Conservation (phyloP, 2,797 vertebrate genomes). For the Ataeniobius toweri region DNA sequence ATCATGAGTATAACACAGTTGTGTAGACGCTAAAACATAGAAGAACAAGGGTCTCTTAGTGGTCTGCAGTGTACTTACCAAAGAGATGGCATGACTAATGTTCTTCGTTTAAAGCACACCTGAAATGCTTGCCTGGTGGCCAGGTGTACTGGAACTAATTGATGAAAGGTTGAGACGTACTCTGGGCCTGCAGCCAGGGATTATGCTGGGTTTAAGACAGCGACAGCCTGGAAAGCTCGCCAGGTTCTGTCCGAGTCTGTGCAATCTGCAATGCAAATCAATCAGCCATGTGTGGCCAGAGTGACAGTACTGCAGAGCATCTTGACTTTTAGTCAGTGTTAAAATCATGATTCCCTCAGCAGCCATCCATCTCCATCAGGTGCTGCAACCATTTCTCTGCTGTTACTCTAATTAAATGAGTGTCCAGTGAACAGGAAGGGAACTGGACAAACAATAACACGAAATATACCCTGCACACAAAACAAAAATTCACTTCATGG, state of each 20-base stretch:
- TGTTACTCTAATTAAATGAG: constrained; percentile 61
- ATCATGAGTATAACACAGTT: too few species aligned
- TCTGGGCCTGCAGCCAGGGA: constrained; percentile 60
- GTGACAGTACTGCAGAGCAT: constrained; percentile 46
- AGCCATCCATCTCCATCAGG: constrained; percentile 76
- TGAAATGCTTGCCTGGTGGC: constrained; percentile 45
- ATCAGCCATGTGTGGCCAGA: constrained; percentile 51
- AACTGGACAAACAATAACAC: constrained; percentile 35
- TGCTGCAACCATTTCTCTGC: constrained; percentile 57
- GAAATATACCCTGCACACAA: not conserved
- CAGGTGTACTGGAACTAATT: constrained; percentile 60
- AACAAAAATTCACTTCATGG: not conserved
- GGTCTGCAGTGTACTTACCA: constrained; percentile 30
- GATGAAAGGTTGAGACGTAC: constrained; percentile 60
- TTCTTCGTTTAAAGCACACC: constrained; percentile 27
- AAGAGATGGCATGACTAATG: constrained; percentile 40
- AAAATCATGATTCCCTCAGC: constrained; percentile 57
- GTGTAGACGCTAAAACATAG: constrained; percentile 7
- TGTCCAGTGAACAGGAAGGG: constrained; percentile 48
- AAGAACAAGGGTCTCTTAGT: constrained; percentile 15
- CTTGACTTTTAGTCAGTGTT: constrained; percentile 48
- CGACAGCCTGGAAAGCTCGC: constrained; percentile 60
- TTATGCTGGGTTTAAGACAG: constrained; percentile 63
- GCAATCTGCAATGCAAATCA: constrained; percentile 75
- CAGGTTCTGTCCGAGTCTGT: constrained; percentile 67